Base-by-base conservation (phyloP, 2,888 invertebrate species). In the Drosophila limbata region DNA sequence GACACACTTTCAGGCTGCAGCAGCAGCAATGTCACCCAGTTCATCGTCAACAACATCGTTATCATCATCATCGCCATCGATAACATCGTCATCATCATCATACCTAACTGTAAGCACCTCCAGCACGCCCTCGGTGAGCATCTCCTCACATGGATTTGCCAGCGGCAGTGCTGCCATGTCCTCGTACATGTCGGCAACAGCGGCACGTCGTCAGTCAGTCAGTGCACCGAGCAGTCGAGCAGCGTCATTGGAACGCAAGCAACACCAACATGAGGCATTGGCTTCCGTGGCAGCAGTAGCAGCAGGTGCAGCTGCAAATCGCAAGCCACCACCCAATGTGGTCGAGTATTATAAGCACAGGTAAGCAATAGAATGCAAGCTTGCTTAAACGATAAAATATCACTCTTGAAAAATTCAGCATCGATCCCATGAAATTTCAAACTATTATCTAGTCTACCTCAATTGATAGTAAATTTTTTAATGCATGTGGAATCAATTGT, bases 161-260 rank as follows among this genome's bases (percentile, higher is more conserved):
- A 82, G 82, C 25, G 88, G 81, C 28, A 84, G 78, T 40, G 87
- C 81, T 11, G 81, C 88, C 35, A 78, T 85, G 42, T 84, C 85
- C 40, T 82, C 85, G 11, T 86, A 84, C 11, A 82, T 83, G 69
- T 77, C 84, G 11, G 89, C 81, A 9, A 82, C 82, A 45, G 78
- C 81, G 11, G 74, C 89, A 5, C 71, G 77, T 0, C 78, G 91
- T 1, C 89, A 91, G 55, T 84, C 86, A 31, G 88, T 90, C 40
- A 92, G 91, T 67, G 90, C 91, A 4, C 90, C 92, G 0, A 84
- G 79, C 45, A 92, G 90, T 55, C 89, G 92, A 31, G 77, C 92
- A 3, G 88, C 91, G n/a, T 92, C 92, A 1, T 64, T 92, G 51
- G 92, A 92, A 51, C 89, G 92, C 25, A 92, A 92, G 55, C 77